Percentiles rank a stretch among this genome's conserved stretches.
phyloP scores from a whole-genome alignment of 2,888 invertebrate genomes.

The Augiades crinisus region DNA sequence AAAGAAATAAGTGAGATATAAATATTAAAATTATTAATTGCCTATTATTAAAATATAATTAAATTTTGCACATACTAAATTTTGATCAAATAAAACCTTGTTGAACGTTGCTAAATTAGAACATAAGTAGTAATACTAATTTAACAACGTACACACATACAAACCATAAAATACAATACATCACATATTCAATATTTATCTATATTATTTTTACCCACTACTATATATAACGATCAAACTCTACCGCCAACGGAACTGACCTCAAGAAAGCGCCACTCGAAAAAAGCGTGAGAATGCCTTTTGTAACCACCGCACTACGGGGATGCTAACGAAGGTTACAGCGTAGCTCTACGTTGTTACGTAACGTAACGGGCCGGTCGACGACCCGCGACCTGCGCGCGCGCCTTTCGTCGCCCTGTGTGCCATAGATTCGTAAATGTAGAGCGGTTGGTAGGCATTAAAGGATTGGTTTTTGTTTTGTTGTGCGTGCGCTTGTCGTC shows the following conservation, averaged over 20 bases:
- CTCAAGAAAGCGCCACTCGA: constrained; percentile 6
- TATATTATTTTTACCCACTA: too few species aligned
- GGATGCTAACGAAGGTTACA: constrained; percentile 39
- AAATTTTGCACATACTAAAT: too few species aligned
- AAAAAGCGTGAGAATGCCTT: constrained; percentile 25
- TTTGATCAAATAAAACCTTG: too few species aligned
- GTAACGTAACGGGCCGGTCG: constrained; percentile 77
- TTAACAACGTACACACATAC: neutral
- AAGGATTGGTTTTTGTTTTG: too few species aligned
- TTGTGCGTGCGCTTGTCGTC: too few species aligned
- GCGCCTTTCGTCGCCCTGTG: constrained; percentile 64
- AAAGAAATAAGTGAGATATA: constrained; percentile 21
- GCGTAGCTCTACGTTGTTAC: constrained; percentile 73
- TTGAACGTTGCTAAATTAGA: too few species aligned
- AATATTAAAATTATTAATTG: too few species aligned
- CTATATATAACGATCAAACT: neutral
- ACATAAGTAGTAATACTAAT: too few species aligned
- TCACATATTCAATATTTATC: too few species aligned
- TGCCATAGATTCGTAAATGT: constrained; percentile 24
- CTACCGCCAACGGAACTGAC: neutral
- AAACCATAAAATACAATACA: neutral
- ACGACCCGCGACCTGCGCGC: constrained; percentile 73
- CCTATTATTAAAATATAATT: too few species aligned
- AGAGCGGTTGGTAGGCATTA: neutral
- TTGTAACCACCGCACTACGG: constrained; percentile 34